Conservation (phyloP, 2,888 invertebrate species). For the Trachelus stipa region DNA sequence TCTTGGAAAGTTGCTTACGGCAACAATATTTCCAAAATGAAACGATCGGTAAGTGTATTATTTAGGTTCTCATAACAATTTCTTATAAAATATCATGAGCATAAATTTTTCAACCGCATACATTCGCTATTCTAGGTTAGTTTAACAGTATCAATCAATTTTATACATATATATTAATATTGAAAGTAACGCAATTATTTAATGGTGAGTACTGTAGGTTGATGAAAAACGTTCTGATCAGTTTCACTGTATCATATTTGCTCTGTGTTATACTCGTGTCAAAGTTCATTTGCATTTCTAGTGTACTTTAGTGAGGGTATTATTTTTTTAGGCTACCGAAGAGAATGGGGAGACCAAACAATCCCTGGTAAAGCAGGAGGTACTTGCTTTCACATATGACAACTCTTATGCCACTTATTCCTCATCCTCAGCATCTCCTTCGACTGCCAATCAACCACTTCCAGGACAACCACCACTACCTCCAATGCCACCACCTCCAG, state of each 20-base stretch:
- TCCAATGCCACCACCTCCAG: slow-evolving; percentile 63
- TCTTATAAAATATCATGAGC: background rate
- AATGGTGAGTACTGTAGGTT: background rate
- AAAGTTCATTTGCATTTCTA: background rate
- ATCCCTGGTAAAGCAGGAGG: slow-evolving; percentile 48
- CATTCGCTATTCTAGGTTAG: background rate
- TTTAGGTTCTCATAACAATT: background rate
- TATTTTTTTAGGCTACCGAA: slow-evolving; percentile 41
- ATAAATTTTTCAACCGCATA: background rate
- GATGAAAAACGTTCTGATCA: background rate
- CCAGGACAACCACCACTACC: slow-evolving; percentile 64
- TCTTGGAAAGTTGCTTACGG: background rate
- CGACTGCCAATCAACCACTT: slow-evolving; percentile 55
- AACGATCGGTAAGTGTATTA: background rate
- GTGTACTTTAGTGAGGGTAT: background rate
- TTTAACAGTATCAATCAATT: background rate
- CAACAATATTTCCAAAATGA: background rate
- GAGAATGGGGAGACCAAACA: slow-evolving; percentile 51
- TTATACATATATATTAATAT: background rate
- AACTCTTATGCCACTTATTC: slow-evolving; percentile 53
- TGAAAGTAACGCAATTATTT: background rate
- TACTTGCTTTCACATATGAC: slow-evolving; percentile 51
- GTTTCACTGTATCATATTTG: background rate
- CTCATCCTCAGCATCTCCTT: slow-evolving; percentile 41
- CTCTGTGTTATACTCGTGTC: background rate